Evolutionary conservation across 2,888 invertebrate genomes (phyloP).

Genomic region (Tiliacea aurago): DNA sequence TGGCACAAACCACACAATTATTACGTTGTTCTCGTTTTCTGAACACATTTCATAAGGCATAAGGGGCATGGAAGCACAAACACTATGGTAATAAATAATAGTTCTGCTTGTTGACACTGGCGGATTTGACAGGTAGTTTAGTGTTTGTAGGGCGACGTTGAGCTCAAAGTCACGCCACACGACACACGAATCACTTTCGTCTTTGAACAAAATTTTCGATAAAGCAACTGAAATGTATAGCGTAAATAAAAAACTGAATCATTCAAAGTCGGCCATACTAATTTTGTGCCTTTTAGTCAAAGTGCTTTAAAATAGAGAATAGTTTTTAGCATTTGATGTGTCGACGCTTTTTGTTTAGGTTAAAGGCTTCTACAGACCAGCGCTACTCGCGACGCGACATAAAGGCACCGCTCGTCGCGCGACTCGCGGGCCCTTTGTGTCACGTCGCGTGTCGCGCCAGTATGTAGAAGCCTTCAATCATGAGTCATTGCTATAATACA

Average conservation of each 20-base stretch:
- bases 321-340: background rate
- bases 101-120: slow-evolving; percentile 10
- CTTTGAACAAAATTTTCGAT: background rate
- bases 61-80: slow-evolving; percentile 4
- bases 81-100: slow-evolving; percentile 22
- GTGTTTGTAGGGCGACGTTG: background rate
- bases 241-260: background rate
- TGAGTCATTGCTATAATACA: too few species aligned
- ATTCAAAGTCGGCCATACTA: background rate
- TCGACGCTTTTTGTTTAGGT: background rate
- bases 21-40: slow-evolving; percentile 19
- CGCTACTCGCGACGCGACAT: too few species aligned
- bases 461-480: too few species aligned
- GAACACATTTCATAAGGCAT: slow-evolving; percentile 1
- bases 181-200: background rate
- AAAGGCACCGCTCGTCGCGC: too few species aligned
- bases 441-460: too few species aligned
- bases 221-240: background rate
- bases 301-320: background rate
- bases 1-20: slow-evolving; percentile 24
- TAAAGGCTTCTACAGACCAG: too few species aligned
- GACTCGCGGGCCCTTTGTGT: too few species aligned
- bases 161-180: too few species aligned
- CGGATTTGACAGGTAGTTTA: background rate
- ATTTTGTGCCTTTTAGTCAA: background rate